phyloP scores from a whole-genome alignment of 2,113 vertebrate genomes.

The Pipra filicauda region DNA sequence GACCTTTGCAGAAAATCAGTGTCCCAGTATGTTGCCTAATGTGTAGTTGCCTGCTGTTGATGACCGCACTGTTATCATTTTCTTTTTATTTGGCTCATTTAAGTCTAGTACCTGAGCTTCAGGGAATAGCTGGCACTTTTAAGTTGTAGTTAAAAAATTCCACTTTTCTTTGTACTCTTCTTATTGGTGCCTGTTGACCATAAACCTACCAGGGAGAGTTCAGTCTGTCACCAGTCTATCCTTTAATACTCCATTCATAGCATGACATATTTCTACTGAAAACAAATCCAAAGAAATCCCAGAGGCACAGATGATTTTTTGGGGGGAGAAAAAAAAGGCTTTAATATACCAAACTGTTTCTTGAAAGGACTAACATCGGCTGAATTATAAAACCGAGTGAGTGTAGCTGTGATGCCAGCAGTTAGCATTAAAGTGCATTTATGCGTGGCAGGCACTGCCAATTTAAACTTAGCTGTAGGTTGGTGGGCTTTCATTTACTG shows the following conservation, averaged over 20 bases:
- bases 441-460: neutral
- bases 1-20: neutral
- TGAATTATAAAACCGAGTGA: neutral
- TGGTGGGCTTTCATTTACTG: neutral
- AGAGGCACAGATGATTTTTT: neutral
- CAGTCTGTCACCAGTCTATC: neutral
- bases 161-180: conserved; percentile 1
- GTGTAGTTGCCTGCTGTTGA: neutral
- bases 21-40: neutral
- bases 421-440: neutral
- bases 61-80: neutral
- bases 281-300: neutral
- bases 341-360: neutral
- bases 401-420: neutral
- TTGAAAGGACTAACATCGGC: neutral
- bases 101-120: neutral
- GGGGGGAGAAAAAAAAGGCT: neutral
- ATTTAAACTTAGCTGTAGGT: neutral
- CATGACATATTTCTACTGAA: neutral
- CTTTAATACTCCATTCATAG: neutral
- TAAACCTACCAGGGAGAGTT: conserved; percentile 18
- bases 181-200: conserved; percentile 15
- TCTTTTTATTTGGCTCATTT: conserved; percentile 12
- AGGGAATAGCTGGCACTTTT: neutral
- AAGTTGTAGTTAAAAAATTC: neutral